Percentiles rank a stretch among this genome's conserved stretches.
These are phyloP conservation scores for Microctonus brassicae DNA, from an alignment of 2,888 invertebrate species.

Conservation along the genomic window DNA sequence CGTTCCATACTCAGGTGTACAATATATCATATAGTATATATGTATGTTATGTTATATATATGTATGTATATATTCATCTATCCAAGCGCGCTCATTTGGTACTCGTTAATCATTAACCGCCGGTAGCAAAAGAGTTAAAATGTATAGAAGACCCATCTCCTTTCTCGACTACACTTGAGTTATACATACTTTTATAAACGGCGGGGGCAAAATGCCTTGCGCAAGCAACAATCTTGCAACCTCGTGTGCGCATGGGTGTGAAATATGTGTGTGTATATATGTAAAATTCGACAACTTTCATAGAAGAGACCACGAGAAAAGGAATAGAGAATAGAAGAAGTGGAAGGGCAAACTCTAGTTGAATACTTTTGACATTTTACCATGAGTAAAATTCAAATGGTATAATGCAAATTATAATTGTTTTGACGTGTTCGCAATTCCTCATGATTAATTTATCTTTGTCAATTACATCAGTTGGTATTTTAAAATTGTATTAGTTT, in stretches of 20 bases:
- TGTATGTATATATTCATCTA: not conserved
- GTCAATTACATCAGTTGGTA: not conserved
- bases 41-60: too few relatives aligned
- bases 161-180: not conserved
- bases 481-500: not conserved
- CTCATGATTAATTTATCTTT: not conserved
- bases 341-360: not conserved
- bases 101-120: constrained; percentile 28
- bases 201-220: constrained; percentile 28
- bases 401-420: constrained; percentile 20
- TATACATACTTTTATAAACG: not conserved
- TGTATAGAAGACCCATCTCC: constrained; percentile 8
- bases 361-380: constrained; percentile 23
- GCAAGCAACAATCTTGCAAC: constrained; percentile 34
- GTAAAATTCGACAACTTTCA: constrained; percentile 8
- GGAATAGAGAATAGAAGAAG: not conserved
- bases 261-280: not conserved
- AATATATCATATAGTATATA: not conserved
- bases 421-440: not conserved
- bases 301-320: constrained; percentile 26
- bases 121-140: not conserved
- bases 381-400: not conserved
- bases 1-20: not conserved
- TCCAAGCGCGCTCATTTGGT: constrained; percentile 3
- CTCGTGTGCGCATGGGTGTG: not conserved